These are phyloP conservation scores for Kryphioiulus occultus DNA, from an alignment of 2,888 invertebrate species.

Conservation along the genomic window DNA sequence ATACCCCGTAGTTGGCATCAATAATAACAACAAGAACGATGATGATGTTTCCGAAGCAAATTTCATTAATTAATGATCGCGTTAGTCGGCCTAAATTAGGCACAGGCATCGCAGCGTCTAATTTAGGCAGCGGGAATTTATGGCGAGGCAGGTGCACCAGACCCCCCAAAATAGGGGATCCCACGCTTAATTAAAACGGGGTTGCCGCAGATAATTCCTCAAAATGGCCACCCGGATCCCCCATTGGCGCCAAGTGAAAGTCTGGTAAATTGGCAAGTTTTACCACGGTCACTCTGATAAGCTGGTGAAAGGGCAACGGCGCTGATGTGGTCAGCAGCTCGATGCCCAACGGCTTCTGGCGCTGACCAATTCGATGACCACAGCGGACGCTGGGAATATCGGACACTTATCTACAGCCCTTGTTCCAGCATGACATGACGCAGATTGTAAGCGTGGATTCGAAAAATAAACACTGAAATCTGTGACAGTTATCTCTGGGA, in stretches of 20 bases:
- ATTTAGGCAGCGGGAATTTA: background rate
- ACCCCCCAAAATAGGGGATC: background rate
- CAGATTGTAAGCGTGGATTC: too few relatives aligned
- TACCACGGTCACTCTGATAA: background rate
- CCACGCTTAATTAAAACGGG: constrained; percentile 26
- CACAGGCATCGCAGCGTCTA: background rate
- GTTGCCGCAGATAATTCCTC: constrained; percentile 5
- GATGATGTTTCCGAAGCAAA: constrained; percentile 25
- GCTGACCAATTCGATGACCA: background rate
- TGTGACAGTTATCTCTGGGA: background rate
- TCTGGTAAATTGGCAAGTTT: background rate
- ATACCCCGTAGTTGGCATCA: constrained; percentile 25
- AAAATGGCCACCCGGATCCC: background rate
- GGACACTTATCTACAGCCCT: too few relatives aligned
- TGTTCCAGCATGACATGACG: too few relatives aligned
- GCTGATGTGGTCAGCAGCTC: background rate
- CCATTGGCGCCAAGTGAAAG: background rate
- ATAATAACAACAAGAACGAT: constrained; percentile 30
- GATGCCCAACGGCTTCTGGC: background rate
- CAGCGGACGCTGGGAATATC: too few relatives aligned
- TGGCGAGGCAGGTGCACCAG: constrained; percentile 2
- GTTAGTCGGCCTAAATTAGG: constrained; percentile 26
- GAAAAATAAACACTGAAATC: background rate
- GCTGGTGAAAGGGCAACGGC: background rate
- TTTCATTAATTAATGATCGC: constrained; percentile 35